A percentile compares a stretch with the other conserved stretches of the same genome.
phyloP scores from a whole-genome alignment of 2,113 vertebrate genomes.

The Terrapene triunguis region DNA sequence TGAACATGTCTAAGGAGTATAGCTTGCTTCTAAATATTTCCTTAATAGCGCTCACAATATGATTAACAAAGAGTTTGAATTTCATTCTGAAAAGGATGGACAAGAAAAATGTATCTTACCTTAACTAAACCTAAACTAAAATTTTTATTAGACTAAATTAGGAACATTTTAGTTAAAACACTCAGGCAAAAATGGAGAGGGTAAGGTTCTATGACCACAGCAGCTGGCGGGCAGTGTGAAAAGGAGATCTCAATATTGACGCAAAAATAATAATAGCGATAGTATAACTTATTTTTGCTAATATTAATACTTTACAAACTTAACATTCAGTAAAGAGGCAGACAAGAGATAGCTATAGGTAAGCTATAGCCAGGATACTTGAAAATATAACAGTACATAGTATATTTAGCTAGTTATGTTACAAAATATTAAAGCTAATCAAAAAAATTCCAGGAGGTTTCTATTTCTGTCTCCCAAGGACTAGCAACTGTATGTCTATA shows the following conservation, averaged over 20 bases:
- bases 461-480: neutral
- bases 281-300: neutral
- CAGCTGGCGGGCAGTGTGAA: neutral
- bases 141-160: neutral
- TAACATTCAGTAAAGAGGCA: too few species aligned
- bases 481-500: neutral
- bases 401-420: neutral
- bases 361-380: neutral
- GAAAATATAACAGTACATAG: neutral
- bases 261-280: neutral
- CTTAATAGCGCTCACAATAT: neutral
- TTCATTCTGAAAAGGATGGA: neutral
- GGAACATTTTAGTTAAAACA: neutral
- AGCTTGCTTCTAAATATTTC: neutral
- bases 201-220: neutral
- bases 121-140: neutral
- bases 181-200: neutral
- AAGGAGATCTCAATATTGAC: neutral
- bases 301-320: neutral
- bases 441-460: neutral
- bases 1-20: neutral
- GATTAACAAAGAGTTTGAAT: neutral
- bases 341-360: neutral
- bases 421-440: neutral
- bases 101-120: neutral